Evolutionary conservation across 2,113 vertebrate species (phyloP).

Genomic region (Actenoides lindsayi): DNA sequence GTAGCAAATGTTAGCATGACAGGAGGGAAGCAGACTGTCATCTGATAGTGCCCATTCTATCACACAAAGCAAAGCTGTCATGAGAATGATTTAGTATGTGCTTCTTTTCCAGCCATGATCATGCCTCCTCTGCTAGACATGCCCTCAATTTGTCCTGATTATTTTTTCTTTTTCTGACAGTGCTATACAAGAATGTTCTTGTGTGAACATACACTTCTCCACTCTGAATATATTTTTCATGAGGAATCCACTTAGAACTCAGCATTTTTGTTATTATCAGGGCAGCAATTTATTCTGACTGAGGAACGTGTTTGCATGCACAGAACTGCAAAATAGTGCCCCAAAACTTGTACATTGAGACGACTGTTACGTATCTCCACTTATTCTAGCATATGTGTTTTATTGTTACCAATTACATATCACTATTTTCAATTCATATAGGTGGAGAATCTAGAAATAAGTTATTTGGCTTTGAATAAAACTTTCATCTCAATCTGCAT

Average conservation of each 20-base stretch:
- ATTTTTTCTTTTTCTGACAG: background rate
- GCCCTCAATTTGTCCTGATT: background rate
- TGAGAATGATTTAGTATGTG: background rate
- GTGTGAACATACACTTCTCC: background rate
- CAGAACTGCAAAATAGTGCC: background rate
- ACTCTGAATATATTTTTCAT: background rate
- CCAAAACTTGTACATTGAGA: background rate
- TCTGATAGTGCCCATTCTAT: background rate
- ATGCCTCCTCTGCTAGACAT: background rate
- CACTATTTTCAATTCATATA: background rate
- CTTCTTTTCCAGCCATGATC: background rate
- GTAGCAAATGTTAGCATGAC: background rate
- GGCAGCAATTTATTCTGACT: background rate
- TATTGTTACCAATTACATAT: background rate
- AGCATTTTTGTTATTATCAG: background rate
- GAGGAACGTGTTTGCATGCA: background rate
- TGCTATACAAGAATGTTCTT: background rate
- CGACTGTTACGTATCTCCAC: background rate
- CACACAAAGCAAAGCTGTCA: conserved; percentile 34
- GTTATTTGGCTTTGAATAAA: background rate
- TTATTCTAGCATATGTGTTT: background rate
- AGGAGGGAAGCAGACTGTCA: background rate
- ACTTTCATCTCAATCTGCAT: background rate
- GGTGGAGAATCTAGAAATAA: background rate
- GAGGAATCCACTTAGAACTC: background rate